Percentiles rank a stretch among this genome's conserved stretches.
These are phyloP conservation scores for Malurus cyaneus DNA, from an alignment of 2,113 vertebrate species.

Conservation along the genomic window DNA sequence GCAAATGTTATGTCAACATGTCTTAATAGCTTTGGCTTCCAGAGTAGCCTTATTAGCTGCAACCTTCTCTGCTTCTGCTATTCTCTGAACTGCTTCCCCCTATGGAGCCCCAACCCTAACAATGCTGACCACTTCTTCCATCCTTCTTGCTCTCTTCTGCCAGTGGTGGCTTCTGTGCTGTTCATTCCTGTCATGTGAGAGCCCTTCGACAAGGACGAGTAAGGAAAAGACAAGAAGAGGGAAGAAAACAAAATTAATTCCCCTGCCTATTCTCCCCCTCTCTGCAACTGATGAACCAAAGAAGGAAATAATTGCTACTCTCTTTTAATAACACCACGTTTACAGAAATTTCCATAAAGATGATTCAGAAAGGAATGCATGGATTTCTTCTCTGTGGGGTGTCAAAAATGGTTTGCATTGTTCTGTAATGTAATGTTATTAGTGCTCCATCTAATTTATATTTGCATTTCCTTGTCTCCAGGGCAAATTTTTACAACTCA, in stretches of 20 bases:
- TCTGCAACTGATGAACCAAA: conserved; percentile 76
- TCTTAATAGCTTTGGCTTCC: conserved; percentile 74
- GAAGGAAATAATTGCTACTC: conserved; percentile 79
- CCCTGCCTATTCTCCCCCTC: conserved; percentile 16
- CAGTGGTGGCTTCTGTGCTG: background rate
- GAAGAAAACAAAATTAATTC: conserved; percentile 68
- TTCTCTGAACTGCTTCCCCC: conserved; percentile 55
- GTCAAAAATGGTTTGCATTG: conserved; percentile 72
- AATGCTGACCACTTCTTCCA: conserved; percentile 1
- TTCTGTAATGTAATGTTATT: conserved; percentile 79
- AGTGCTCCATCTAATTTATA: conserved; percentile 71
- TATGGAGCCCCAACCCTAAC: conserved; percentile 41
- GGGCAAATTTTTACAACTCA: conserved; percentile 73
- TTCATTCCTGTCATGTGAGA: background rate
- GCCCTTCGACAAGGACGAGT: conserved; percentile 18
- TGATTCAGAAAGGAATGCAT: conserved; percentile 70
- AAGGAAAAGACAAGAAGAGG: conserved; percentile 19
- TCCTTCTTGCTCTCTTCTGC: conserved; percentile 26
- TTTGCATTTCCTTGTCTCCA: conserved; percentile 76
- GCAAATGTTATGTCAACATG: conserved; percentile 81
- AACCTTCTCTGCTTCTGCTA: conserved; percentile 54
- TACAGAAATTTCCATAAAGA: conserved; percentile 81
- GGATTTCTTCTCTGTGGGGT: conserved; percentile 75
- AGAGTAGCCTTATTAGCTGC: conserved; percentile 64
- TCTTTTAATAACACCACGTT: conserved; percentile 76